phyloP scores from a whole-genome alignment of 2,888 invertebrate genomes.

The Terebella lapidaria region DNA sequence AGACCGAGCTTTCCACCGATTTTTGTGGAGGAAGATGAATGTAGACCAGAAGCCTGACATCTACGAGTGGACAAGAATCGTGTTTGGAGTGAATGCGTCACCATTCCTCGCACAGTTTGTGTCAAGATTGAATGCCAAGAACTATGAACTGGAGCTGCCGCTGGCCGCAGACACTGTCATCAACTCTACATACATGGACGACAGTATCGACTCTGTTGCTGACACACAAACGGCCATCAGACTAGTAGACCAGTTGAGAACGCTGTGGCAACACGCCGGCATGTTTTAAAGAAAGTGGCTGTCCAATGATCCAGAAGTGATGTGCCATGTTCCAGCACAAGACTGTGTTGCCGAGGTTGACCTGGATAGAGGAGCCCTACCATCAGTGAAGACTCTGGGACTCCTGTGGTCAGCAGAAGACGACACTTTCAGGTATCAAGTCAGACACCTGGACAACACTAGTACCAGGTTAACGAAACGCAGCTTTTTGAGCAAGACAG shows the following conservation, averaged over 20 bases:
- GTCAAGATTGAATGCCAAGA: slow-evolving; percentile 5
- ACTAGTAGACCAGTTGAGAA: background rate
- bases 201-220: background rate
- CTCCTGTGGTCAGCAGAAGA: slow-evolving; percentile 6
- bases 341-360: no score
- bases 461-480: slow-evolving; percentile 29
- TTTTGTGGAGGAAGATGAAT: background rate
- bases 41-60: background rate
- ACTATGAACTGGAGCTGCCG: background rate
- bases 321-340: slow-evolving; percentile 1
- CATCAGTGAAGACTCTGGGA: slow-evolving; percentile 10
- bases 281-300: slow-evolving; percentile 13
- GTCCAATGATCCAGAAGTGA: slow-evolving; percentile 4
- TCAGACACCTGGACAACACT: background rate
- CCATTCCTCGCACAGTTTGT: slow-evolving; percentile 6
- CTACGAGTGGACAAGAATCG: slow-evolving; percentile 10
- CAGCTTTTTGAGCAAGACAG: slow-evolving; percentile 25
- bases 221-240: background rate
- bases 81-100: slow-evolving; percentile 11
- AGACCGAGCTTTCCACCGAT: slow-evolving; percentile 4
- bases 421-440: slow-evolving; percentile 3
- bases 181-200: background rate
- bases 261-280: slow-evolving; percentile 11
- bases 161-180: background rate
- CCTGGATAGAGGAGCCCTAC: slow-evolving; percentile 4